Evolutionary conservation across 2,797 vertebrate genomes (phyloP).

Genomic region (Euphonia xanthogaster): DNA sequence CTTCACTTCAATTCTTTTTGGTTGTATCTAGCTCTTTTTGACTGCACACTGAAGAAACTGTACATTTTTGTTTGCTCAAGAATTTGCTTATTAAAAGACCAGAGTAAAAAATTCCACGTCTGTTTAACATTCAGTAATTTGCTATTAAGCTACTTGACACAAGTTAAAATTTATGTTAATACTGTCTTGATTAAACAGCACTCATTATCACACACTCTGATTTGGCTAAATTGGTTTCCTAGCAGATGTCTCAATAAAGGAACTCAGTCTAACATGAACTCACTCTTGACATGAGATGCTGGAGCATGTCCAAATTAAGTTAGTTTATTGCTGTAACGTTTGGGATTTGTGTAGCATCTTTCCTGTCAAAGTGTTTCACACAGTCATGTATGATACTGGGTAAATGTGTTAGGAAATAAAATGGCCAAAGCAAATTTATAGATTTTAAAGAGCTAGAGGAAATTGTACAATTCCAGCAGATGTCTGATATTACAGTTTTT

Average conservation of each 20-base stretch:
- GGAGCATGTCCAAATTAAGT: not conserved
- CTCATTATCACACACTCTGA: not conserved
- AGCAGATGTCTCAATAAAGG: slow-evolving; percentile 14
- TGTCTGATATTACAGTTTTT: not conserved
- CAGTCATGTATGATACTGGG: not conserved
- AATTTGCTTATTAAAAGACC: slow-evolving; percentile 1
- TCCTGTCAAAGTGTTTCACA: not conserved
- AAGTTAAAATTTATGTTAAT: slow-evolving; percentile 52
- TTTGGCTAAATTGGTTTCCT: slow-evolving; percentile 24
- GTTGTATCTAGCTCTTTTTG: not conserved
- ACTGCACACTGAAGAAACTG: not conserved
- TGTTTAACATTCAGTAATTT: slow-evolving; percentile 40
- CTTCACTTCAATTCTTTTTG: not conserved
- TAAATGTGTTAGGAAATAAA: not conserved
- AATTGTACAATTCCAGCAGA: not conserved
- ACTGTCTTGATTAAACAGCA: slow-evolving; percentile 41
- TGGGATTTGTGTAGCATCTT: not conserved
- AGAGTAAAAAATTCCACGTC: not conserved
- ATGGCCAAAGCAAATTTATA: not conserved
- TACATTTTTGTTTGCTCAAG: not conserved
- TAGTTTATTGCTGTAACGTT: not conserved
- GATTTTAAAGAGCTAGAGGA: not conserved
- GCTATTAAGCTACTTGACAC: slow-evolving; percentile 17
- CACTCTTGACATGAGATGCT: not conserved
- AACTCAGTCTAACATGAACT: not conserved